Percentiles rank a stretch among this genome's conserved stretches.
Conservation (phyloP, 2,113 vertebrate species). For the Sinocyclocheilus rhinocerous region DNA sequence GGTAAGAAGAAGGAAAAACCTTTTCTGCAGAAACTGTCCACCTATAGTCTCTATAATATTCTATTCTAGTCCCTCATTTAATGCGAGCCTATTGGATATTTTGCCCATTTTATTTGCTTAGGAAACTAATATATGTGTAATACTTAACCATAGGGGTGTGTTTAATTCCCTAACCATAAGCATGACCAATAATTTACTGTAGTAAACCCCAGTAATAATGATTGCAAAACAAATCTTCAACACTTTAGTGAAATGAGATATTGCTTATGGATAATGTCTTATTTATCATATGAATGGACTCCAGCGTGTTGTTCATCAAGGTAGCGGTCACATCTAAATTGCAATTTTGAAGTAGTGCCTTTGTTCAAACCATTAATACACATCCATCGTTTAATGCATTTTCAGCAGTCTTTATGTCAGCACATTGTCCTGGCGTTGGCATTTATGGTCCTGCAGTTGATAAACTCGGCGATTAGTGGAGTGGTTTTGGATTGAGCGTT, state of each 20-base stretch:
- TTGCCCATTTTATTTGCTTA: not conserved
- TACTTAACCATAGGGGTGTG: not conserved
- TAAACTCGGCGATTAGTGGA: not conserved
- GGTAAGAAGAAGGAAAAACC: not conserved
- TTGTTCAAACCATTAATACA: slow-evolving; percentile 27
- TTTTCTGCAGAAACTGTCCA: not conserved
- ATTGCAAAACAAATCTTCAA: not conserved
- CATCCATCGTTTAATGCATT: slow-evolving; percentile 6
- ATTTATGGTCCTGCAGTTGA: slow-evolving; percentile 28
- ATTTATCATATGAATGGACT: slow-evolving; percentile 34
- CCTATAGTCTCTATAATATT: not conserved
- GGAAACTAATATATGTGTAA: not conserved
- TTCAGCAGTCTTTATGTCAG: slow-evolving; percentile 36
- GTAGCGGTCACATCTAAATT: slow-evolving; percentile 23
- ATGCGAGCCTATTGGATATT: not conserved
- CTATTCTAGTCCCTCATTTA: not conserved
- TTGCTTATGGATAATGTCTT: not conserved
- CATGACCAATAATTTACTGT: not conserved
- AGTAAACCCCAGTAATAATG: not conserved
- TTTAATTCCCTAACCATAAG: not conserved
- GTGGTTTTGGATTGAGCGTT: slow-evolving; percentile 34
- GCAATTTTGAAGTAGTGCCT: slow-evolving; percentile 21
- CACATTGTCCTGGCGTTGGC: slow-evolving; percentile 28
- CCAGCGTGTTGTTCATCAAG: slow-evolving; percentile 19
- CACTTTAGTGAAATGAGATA: slow-evolving; percentile 8